phyloP scores from a whole-genome alignment of 2,888 invertebrate species.

The Atherix ibis region DNA sequence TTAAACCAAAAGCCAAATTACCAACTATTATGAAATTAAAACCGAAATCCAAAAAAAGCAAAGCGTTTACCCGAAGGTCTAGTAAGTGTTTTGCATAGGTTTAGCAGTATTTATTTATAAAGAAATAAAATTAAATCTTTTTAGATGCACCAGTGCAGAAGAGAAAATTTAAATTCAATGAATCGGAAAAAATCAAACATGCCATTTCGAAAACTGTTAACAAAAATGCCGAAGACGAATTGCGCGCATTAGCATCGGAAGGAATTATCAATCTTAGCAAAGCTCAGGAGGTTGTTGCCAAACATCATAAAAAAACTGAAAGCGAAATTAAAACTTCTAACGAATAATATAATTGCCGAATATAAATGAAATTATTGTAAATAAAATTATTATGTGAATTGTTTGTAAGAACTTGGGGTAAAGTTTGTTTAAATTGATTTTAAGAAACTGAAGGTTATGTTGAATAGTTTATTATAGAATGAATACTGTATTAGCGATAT shows the following conservation, averaged over 20 bases:
- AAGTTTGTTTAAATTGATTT: too few relatives aligned
- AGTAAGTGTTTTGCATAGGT: conserved; percentile 32
- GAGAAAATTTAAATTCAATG: conserved; percentile 42
- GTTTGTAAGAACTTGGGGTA: too few relatives aligned
- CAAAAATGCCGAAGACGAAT: conserved; percentile 42
- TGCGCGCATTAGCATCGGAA: conserved; percentile 38
- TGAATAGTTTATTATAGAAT: too few relatives aligned
- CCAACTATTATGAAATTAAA: conserved; percentile 36
- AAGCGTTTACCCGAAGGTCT: conserved; percentile 36
- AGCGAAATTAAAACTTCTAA: too few relatives aligned
- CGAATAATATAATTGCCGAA: too few relatives aligned
- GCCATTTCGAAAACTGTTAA: conserved; percentile 46
- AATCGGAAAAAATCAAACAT: conserved; percentile 43
- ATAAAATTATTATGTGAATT: too few relatives aligned
- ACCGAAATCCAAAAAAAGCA: conserved; percentile 33
- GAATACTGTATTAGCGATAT: too few relatives aligned
- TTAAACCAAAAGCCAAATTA: conserved; percentile 41
- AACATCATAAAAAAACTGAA: conserved; percentile 25
- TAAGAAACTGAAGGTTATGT: too few relatives aligned
- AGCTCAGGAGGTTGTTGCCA: conserved; percentile 37
- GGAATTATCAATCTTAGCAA: conserved; percentile 34
- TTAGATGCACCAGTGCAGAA: conserved; percentile 45
- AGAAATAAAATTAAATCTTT: conserved; percentile 9
- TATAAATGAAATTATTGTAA: too few relatives aligned
- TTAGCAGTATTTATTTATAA: conserved; percentile 7